These are phyloP conservation scores for Sprattus sprattus DNA, from an alignment of 2,113 vertebrate genomes.

Conservation along the genomic window DNA sequence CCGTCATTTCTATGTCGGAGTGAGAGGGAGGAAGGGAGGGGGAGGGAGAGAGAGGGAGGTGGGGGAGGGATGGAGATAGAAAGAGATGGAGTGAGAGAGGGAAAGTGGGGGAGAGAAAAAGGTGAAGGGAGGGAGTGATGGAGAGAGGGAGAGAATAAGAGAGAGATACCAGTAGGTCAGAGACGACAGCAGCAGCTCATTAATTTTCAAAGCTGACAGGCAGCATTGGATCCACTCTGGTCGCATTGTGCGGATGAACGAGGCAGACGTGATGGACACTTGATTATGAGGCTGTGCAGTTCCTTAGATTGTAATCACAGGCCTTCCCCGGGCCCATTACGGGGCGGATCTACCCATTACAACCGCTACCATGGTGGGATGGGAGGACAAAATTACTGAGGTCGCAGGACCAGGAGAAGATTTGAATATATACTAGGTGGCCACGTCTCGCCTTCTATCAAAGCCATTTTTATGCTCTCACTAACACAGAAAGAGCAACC, in stretches of 20 bases:
- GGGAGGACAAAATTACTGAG: neutral
- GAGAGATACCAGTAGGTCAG: neutral
- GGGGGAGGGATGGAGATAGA: neutral
- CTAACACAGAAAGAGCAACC: neutral
- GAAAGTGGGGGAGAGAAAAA: neutral
- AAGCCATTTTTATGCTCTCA: neutral
- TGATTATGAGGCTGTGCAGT: constrained; percentile 48
- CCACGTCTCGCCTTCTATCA: neutral
- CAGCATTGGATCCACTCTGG: neutral
- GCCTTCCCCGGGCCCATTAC: constrained; percentile 24
- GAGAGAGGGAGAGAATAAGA: neutral
- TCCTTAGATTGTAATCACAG: constrained; percentile 53
- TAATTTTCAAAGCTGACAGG: neutral
- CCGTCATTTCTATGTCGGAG: neutral
- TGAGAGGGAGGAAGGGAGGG: neutral
- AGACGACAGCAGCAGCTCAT: neutral
- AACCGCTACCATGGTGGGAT: neutral
- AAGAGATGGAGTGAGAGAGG: neutral
- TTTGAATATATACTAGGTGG: constrained; percentile 16
- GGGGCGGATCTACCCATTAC: neutral
- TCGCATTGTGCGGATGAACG: neutral
- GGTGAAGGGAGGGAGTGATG: neutral
- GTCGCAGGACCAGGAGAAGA: neutral
- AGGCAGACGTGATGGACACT: constrained; percentile 45
- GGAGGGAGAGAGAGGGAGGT: neutral